Evolutionary conservation across 2,113 vertebrate genomes (phyloP), one percentile per base, ranked within the genome.

Genomic region (Varanus salvator): DNA sequence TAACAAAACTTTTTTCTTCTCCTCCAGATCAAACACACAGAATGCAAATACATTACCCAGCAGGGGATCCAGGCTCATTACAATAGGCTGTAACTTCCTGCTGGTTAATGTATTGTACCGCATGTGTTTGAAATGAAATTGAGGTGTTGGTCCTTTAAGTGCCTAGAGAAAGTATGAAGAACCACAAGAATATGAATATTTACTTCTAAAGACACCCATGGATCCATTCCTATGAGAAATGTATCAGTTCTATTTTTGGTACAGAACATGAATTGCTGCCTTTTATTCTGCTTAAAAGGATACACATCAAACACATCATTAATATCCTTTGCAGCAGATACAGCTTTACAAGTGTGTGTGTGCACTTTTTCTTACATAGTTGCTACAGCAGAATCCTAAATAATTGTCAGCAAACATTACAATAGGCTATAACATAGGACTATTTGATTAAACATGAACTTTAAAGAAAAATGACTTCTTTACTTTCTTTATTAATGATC

Each of bases 31-130:
- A 87, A 87, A 68, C 77, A 71, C 31, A 71, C 78, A 81, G 50
- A 80, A 88, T 11, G 44, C 76, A 88, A 88, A 88, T 81, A 81
- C 87, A 88, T 88, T 80, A 88, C 54, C 76, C 77, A 71, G 87
- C 77, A 88, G 87, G 87, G 48, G n/a, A 3, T 88, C 77, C 64
- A 17, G 77, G 64, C 64, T 88, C 77, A 88, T 88, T 88, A 81
- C 66, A 88, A 88, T 54, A 71, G 64, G 23, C 64, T 54, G 77
- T 52, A 71, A 71, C 87, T 71, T 88, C 87, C 87, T 71, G 87
- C 87, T 88, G 87, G 77, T 88, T 88, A 88, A 88, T 88, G 64
- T 54, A 88, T 80, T 71, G 87, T 88, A 71, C 31, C 81, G 77
- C 77, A 88, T 71, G 77, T 80, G 64, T 88, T 81, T 88, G 77